phyloP scores from a whole-genome alignment of 2,797 vertebrate genomes.

The Echiichthys vipera region DNA sequence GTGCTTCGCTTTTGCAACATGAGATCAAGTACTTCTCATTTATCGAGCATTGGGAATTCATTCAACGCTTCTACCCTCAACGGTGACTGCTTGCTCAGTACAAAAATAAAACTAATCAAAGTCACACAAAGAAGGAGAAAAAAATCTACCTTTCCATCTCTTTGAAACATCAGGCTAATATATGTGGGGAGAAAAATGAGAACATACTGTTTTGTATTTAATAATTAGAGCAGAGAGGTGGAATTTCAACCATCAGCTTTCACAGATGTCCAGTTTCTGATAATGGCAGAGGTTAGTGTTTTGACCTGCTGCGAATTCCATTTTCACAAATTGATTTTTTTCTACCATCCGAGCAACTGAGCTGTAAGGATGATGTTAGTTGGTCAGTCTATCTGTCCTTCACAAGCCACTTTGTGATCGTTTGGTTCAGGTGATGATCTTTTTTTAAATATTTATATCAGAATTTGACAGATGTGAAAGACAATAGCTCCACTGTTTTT shows the following conservation, averaged over 20 bases:
- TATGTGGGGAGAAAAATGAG: neutral
- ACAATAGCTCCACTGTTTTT: neutral
- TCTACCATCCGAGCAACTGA: neutral
- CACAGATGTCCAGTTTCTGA: conserved; percentile 12
- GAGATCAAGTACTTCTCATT: conserved; percentile 35
- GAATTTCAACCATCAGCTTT: conserved; percentile 14
- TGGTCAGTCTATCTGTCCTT: conserved; percentile 1
- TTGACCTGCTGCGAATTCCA: neutral
- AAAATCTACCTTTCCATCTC: neutral
- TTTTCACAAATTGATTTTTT: conserved; percentile 9
- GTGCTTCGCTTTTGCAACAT: conserved; percentile 11
- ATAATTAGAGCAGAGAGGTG: conserved; percentile 4
- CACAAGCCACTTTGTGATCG: neutral
- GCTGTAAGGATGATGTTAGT: conserved; percentile 7
- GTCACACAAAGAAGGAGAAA: neutral
- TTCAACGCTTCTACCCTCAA: conserved; percentile 3
- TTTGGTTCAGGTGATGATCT: conserved; percentile 19
- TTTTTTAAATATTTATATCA: conserved; percentile 27
- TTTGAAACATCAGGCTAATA: conserved; percentile 4
- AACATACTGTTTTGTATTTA: neutral
- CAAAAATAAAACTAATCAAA: conserved; percentile 16
- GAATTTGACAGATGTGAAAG: conserved; percentile 13
- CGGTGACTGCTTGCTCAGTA: neutral
- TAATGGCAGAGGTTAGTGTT: neutral
- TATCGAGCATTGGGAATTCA: conserved; percentile 3